phyloP scores from a whole-genome alignment of 2,888 invertebrate species.

The Limulus polyphemus region DNA sequence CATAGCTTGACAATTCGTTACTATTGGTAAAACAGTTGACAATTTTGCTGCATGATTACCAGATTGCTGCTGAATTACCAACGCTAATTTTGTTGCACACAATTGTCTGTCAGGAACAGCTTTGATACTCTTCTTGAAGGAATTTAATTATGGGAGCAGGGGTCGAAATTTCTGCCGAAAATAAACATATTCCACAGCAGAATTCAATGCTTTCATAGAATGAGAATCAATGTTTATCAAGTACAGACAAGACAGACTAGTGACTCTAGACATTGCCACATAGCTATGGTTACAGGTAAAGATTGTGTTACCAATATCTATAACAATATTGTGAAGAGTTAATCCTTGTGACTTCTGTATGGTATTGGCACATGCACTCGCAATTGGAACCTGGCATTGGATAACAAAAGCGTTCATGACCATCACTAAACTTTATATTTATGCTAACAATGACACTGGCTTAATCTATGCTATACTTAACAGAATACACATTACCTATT shows the following conservation, averaged over 20 bases:
- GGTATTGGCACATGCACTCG: constrained; percentile 1
- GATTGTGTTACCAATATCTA: constrained; percentile 2
- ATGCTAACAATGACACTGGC: too few relatives aligned
- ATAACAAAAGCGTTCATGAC: not conserved
- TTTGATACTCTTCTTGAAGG: too few relatives aligned
- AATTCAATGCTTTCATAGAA: not conserved
- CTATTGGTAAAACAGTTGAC: too few relatives aligned
- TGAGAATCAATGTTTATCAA: constrained; percentile 1
- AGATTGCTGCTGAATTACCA: too few relatives aligned
- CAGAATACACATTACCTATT: not conserved
- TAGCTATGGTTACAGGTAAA: not conserved
- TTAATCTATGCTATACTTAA: not conserved
- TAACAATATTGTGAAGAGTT: not conserved
- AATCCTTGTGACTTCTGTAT: constrained; percentile 7
- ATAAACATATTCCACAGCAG: too few relatives aligned
- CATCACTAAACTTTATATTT: not conserved
- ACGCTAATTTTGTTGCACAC: too few relatives aligned
- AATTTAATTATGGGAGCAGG: too few relatives aligned
- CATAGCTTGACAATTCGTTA: too few relatives aligned
- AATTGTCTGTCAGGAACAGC: too few relatives aligned
- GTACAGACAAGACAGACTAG: not conserved
- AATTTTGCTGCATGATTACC: too few relatives aligned
- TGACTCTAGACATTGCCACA: constrained; percentile 4
- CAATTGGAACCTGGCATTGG: constrained; percentile 1
- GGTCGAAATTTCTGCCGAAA: too few relatives aligned